Evolutionary conservation across 1,140 invertebrate species (phyloP), one percentile per base, ranked within the genome.

Genomic region (Trichoplusia ni): DNA sequence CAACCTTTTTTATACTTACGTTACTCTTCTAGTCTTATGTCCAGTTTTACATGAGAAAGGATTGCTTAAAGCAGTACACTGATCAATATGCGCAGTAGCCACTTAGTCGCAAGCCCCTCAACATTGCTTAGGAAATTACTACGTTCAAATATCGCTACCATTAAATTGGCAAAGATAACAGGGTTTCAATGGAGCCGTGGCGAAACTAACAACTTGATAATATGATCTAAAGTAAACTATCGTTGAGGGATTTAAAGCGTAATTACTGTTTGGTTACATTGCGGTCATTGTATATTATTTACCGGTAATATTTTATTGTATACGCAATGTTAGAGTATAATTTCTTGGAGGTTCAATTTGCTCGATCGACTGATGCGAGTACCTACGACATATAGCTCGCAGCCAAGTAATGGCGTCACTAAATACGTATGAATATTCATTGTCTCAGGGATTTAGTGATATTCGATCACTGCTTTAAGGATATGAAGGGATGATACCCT

Each of bases 361-460:
- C 19, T 13, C 13, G 31, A 61, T 49, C 42, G 19, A 11, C 16
- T 8, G 49, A 46, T 44, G 25, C 25, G 44, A 35, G 8, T 21
- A 16, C 23, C 13, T 29, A n/a, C 53, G 13, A 46, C 21, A n/a
- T n/a, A n/a, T n/a, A n/a, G 27, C 19, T 38, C 49, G 18, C 8
- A 47, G n/a, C 38, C 46, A 56, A 67, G 29, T 51, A 56, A 62
- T 62, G 18, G 33, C 40, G 19, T 8, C 46, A 44, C 51, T 62
- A 62, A 67, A 63, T 53, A 67, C 58, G 40, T 56, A 62, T 67
- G 65, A 58, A 67, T 67, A 67, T 67, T 67, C 59, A 67, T 60
- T 47, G 51, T 40, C 46, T 33, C 42, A 38, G 19, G 18, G 47
- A 44, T 35, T 54, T 64, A 46, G 42, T 25, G 21, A 40, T 46